Evolutionary conservation across 2,113 vertebrate genomes (phyloP), one percentile per base, ranked within the genome.

Genomic region (Cichladusa arquata): DNA sequence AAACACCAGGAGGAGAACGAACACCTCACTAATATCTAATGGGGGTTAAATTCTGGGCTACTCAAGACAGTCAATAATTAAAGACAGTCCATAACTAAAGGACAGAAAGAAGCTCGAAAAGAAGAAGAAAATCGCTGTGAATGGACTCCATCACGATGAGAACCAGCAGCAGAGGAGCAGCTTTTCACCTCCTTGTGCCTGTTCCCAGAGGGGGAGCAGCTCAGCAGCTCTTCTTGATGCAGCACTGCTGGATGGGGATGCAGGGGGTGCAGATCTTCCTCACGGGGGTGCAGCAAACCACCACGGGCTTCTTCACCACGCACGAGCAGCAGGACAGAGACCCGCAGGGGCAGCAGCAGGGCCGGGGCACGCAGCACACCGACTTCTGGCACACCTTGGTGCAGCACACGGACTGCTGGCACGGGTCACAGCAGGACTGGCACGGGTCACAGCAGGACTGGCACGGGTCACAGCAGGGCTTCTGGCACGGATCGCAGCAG

Each of bases 191-290:
- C 72, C 56, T 34, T 7, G 48, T 18, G 76, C 66, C 31, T 29
- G 8, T 24, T 66, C 22, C 28, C 15, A 34, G 67, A 58, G 24
- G 53, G 53, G 53, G 17, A 54, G 48, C 6, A 19, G 88, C 56
- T 96, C 80, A 94, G 86, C 88, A 84, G 24, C 20, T 1, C 90
- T 92, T 96, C 92, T 81, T 96, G 94, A 96, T 25, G 2, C 95
- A 94, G 92, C 96, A 97, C 88, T 96, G 88, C 95, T 96, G 90
- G 92, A 88, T 90, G 88, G 96, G 94, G 16, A 93, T 91, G 88
- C 81, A 90, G 79, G 87, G 87, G 5, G 22, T n/a, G 22, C 88
- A 18, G 79, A 1, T 82, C 70, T 6, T 95, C 50, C n/a, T 87
- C 19, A 74, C 1, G 0, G 93, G 47, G 14, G 56, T 71, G 93